Evolutionary conservation across 1,140 invertebrate genomes (phyloP).

Genomic region (Semibalanus balanoides): DNA sequence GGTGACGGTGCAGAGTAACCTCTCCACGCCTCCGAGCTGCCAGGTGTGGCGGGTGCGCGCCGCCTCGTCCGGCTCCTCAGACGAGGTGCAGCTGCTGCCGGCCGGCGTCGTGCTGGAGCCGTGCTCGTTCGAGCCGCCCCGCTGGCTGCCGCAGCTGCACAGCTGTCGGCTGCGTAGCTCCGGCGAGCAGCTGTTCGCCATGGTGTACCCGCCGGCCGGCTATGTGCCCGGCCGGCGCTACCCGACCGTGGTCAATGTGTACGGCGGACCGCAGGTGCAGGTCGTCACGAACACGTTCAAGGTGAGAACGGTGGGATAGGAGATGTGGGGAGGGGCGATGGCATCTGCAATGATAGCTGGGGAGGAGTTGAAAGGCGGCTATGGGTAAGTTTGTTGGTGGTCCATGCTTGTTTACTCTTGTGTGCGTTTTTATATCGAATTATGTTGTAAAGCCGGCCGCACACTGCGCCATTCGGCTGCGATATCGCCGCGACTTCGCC

Average conservation of each 20-base stretch:
- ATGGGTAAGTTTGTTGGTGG: too few species aligned
- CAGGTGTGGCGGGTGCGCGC: conserved; percentile 50
- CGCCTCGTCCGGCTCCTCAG: conserved; percentile 6
- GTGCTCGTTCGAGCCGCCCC: conserved; percentile 10
- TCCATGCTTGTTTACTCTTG: too few species aligned
- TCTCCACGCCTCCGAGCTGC: conserved; percentile 61
- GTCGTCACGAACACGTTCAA: conserved; percentile 92
- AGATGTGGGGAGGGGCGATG: background rate
- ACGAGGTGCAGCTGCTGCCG: conserved; percentile 56
- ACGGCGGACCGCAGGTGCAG: conserved; percentile 95
- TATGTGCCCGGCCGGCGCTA: conserved; percentile 60
- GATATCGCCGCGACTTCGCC: too few species aligned
- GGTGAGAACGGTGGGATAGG: conserved; percentile 33
- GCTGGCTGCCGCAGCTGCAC: conserved; percentile 55
- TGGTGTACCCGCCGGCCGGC: conserved; percentile 79
- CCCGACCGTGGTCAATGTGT: conserved; percentile 90
- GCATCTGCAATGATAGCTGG: too few species aligned
- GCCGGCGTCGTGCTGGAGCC: conserved; percentile 47
- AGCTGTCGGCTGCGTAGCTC: conserved; percentile 58
- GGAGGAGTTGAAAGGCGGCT: too few species aligned
- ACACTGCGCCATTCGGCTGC: too few species aligned
- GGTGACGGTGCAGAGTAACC: conserved; percentile 77
- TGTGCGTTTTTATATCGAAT: too few species aligned
- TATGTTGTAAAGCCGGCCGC: too few species aligned
- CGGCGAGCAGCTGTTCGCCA: conserved; percentile 32